phyloP scores from a whole-genome alignment of 1,140 invertebrate genomes.

The Phthorimaea operculella region DNA sequence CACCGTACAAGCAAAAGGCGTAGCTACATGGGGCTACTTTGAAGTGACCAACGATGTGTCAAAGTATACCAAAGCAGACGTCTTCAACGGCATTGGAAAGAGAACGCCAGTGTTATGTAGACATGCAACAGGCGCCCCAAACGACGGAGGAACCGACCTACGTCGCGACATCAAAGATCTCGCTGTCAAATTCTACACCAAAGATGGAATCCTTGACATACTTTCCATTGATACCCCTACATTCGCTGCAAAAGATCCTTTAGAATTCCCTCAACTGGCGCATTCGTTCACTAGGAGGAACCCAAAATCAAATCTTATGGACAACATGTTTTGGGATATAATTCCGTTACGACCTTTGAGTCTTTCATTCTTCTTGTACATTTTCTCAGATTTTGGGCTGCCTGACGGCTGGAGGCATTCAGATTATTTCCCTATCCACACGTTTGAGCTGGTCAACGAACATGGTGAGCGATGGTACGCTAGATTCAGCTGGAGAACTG shows the following conservation, averaged over 20 bases:
- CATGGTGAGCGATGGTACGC: slow-evolving; percentile 69
- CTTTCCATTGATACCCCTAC: slow-evolving; percentile 78
- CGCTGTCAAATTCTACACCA: slow-evolving; percentile 78
- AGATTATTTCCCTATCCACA: slow-evolving; percentile 74
- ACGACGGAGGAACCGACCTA: slow-evolving; percentile 83
- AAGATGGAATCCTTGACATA: slow-evolving; percentile 79
- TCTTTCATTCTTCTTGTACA: slow-evolving; percentile 81
- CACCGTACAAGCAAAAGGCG: slow-evolving; percentile 91
- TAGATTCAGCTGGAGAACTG: slow-evolving; percentile 79
- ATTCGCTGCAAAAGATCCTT: slow-evolving; percentile 76
- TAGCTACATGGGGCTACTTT: slow-evolving; percentile 93
- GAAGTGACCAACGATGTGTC: slow-evolving; percentile 55
- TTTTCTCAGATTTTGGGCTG: slow-evolving; percentile 88
- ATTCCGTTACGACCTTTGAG: slow-evolving; percentile 81
- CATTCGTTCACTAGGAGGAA: slow-evolving; percentile 73
- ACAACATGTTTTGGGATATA: slow-evolving; percentile 81
- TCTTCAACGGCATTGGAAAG: slow-evolving; percentile 88
- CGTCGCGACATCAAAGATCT: slow-evolving; percentile 76
- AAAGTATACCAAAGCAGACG: slow-evolving; percentile 82
- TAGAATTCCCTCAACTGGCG: slow-evolving; percentile 71
- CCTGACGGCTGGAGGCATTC: slow-evolving; percentile 84
- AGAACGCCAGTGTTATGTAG: slow-evolving; percentile 74
- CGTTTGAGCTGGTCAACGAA: slow-evolving; percentile 75
- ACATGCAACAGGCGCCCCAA: slow-evolving; percentile 88
- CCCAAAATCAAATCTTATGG: slow-evolving; percentile 74